Base-by-base conservation (phyloP, 2,113 vertebrate genomes). In the Mus spicilegus region DNA sequence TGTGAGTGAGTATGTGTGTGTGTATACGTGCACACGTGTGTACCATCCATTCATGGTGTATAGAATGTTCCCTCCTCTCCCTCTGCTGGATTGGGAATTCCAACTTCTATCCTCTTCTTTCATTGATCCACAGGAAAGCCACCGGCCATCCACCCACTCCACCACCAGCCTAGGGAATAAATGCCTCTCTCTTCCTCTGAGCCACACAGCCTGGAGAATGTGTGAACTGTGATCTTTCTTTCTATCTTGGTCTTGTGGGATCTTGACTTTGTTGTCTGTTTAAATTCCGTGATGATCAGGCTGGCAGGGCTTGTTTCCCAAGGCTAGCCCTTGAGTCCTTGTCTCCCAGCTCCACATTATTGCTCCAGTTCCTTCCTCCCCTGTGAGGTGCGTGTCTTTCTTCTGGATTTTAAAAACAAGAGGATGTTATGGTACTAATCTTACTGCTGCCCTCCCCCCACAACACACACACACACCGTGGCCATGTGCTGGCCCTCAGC, bases 211-310 rank as follows among this genome's bases (percentile, higher is more conserved):
- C 67, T 58, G 2, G 0, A 8, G 28, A 2, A 17, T 2, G 28
- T 26, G 61, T 26, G 26, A 20, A 28, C 88, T 39, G 24, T 0
- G 5, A 2, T 24, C 72, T 42, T 51, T 17, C 39, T 13, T 49
- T n/a, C 54, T 20, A 3, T 6, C 56, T 20, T 11, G 30, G 0
- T 8, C 24, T 0, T 1, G 1, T 7, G 13, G 1, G 0, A 0
- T 5, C 17, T 4, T 0, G 22, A 2, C 30, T 30, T 51, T 1
- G 17, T 81, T 2, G 0, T 24, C 42, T 65, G 28, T 14, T 6
- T 5, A 0, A 0, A 26, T 8, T 2, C 33, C 58, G 5, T 22
- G 19, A 26, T 84, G 5, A 30, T 13, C 2, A 1, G 0, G 17
- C 46, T 17, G 13, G 0, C 3, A 14, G 3, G 0, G 20, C 24